Evolutionary conservation across 1,140 invertebrate species (phyloP).

Genomic region (Papilio aristodemus): DNA sequence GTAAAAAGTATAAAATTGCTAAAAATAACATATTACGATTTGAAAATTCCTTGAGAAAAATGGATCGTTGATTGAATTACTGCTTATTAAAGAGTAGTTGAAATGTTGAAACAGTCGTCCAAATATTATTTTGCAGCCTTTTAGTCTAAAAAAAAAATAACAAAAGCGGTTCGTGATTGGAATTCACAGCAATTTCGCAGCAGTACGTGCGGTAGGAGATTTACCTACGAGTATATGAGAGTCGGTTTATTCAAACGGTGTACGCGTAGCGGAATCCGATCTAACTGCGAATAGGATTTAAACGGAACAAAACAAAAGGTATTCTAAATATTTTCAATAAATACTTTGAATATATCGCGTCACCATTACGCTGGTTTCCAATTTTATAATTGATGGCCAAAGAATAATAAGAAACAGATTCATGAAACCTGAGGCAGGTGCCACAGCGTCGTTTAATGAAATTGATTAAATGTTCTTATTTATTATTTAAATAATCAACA

Average conservation of each 20-base stretch:
- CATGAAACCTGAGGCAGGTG: too few species aligned
- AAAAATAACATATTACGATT: too few species aligned
- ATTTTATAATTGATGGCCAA: too few species aligned
- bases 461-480: too few species aligned
- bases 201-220: constrained; percentile 26
- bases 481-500: too few species aligned
- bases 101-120: not conserved
- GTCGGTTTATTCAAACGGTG: constrained; percentile 14
- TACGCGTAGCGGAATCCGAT: constrained; percentile 16
- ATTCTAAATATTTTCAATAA: constrained; percentile 11
- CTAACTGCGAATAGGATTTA: constrained; percentile 22
- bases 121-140: not conserved
- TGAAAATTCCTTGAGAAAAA: too few species aligned
- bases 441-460: too few species aligned
- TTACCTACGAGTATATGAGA: constrained; percentile 14
- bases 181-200: constrained; percentile 23
- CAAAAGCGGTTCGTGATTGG: constrained; percentile 18
- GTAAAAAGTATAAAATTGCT: too few species aligned
- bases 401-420: too few species aligned
- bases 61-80: too few species aligned
- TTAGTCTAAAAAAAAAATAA: constrained; percentile 17
- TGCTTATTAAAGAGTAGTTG: not conserved
- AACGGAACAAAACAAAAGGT: constrained; percentile 15
- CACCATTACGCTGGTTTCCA: too few species aligned
- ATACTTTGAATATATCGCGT: not conserved